These are phyloP conservation scores for Myopa tessellatipennis DNA, from an alignment of 2,888 invertebrate species.

Conservation along the genomic window DNA sequence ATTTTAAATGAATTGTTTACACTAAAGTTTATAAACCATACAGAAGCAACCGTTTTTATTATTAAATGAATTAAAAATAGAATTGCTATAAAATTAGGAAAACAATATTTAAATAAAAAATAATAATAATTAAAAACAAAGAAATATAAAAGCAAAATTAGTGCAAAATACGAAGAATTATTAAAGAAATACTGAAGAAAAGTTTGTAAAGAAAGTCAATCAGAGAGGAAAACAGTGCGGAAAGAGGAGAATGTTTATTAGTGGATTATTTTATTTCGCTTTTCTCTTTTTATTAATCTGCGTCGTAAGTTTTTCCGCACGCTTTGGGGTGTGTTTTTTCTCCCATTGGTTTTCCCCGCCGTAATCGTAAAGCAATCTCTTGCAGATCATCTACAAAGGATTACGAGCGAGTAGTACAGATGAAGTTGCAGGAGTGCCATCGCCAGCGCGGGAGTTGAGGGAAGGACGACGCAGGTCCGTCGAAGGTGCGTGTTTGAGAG, in stretches of 20 bases:
- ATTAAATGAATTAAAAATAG: background rate
- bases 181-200: background rate
- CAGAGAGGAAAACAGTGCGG: no score
- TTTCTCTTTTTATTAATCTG: conserved; percentile 52
- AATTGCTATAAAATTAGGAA: background rate
- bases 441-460: conserved; percentile 36
- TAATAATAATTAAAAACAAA: background rate
- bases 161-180: background rate
- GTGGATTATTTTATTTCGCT: conserved; percentile 54
- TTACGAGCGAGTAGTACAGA: conserved; percentile 32
- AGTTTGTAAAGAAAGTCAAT: background rate
- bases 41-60: background rate
- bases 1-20: background rate
- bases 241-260: conserved; percentile 48
- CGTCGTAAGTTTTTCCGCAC: conserved; percentile 52
- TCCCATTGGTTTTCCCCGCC: no score
- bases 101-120: no score
- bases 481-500: conserved; percentile 38
- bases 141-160: background rate
- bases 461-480: conserved; percentile 41
- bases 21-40: no score
- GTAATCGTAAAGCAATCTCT: background rate
- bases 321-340: no score
- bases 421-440: conserved; percentile 23
- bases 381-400: conserved; percentile 50